Conservation (phyloP, 1,140 invertebrate genomes). For the Scaptodrosophila lebanonensis region DNA sequence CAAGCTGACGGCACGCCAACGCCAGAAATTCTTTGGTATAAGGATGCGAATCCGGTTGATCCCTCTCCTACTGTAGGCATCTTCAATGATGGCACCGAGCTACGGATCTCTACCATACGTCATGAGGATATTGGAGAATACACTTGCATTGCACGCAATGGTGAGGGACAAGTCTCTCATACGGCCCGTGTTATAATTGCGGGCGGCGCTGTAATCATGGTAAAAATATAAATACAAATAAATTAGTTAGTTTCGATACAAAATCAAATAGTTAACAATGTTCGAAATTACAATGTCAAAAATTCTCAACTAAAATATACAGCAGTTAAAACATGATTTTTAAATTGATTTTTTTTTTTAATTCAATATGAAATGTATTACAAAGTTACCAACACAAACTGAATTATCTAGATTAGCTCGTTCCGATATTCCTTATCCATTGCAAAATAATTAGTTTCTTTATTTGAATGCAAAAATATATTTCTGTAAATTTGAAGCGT, state of each 20-base stretch:
- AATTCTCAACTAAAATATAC: too few species aligned
- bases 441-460: too few species aligned
- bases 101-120: constrained; percentile 92
- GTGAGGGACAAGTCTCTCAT: constrained; percentile 95
- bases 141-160: constrained; percentile 94
- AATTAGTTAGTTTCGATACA: constrained; percentile 48
- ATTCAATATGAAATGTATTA: too few species aligned
- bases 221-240: constrained; percentile 76
- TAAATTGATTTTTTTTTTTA: too few species aligned
- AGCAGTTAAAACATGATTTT: too few species aligned
- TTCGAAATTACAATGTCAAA: too few species aligned
- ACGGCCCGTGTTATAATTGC: constrained; percentile 96
- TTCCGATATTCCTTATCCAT: too few species aligned
- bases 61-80: constrained; percentile 90
- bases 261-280: constrained; percentile 10
- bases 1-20: constrained; percentile 94
- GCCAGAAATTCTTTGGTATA: constrained; percentile 93
- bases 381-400: too few species aligned
- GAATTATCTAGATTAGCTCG: too few species aligned
- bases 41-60: constrained; percentile 92
- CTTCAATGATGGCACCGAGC: constrained; percentile 93
- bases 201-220: constrained; percentile 88
- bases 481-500: too few species aligned
- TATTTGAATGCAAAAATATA: too few species aligned
- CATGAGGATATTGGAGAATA: constrained; percentile 97